Conservation (phyloP, 2,797 vertebrate species). For the Fringilla coelebs region DNA sequence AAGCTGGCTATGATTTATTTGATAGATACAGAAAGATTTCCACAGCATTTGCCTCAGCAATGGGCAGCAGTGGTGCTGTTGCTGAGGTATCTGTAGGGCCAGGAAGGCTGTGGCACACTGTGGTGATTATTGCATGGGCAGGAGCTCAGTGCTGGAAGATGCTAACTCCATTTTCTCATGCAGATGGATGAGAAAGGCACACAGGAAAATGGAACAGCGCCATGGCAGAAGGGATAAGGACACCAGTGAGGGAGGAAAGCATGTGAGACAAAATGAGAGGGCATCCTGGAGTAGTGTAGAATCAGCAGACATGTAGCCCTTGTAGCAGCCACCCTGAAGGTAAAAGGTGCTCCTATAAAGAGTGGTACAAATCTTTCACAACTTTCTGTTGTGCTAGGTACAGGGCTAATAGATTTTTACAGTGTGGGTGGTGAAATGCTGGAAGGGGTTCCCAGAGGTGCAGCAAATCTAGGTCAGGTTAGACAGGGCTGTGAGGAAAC, state of each 20-base stretch:
- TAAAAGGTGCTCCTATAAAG: neutral
- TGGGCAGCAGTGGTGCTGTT: neutral
- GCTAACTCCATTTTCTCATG: neutral
- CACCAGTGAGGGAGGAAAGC: neutral
- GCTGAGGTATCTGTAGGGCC: fast-evolving
- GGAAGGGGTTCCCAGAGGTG: neutral
- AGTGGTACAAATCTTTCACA: neutral
- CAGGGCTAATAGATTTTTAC: fast-evolving
- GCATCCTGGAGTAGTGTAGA: neutral
- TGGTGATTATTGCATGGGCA: neutral
- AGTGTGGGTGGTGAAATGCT: fast-evolving
- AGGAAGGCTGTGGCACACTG: no score
- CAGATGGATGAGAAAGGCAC: neutral
- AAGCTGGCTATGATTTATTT: neutral
- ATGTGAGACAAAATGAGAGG: neutral
- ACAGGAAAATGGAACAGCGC: neutral
- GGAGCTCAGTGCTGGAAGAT: neutral
- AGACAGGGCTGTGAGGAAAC: neutral
- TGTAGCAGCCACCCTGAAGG: neutral
- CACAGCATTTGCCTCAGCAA: neutral
- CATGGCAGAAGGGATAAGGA: neutral
- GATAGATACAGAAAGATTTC: neutral
- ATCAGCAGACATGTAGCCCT: neutral
- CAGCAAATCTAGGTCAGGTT: no score
- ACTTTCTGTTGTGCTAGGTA: neutral